phyloP scores from a whole-genome alignment of 2,888 invertebrate genomes.

The Xanthorhoe spadicearia region DNA sequence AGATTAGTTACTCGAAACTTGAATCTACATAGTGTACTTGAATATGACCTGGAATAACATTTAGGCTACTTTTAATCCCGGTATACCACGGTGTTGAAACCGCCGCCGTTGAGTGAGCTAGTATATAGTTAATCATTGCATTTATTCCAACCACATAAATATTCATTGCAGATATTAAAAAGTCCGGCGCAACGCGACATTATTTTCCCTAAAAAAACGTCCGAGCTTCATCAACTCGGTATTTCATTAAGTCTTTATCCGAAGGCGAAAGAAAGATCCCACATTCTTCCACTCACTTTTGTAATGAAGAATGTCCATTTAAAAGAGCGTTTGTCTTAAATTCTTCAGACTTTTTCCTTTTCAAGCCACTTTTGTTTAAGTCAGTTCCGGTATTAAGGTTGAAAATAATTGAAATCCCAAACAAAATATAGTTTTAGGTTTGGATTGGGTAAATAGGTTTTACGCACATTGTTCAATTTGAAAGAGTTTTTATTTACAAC shows the following conservation, averaged over 20 bases:
- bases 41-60: too few relatives aligned
- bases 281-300: conserved; percentile 77
- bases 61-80: too few relatives aligned
- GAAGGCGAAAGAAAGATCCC: conserved; percentile 73
- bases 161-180: conserved; percentile 44
- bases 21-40: too few relatives aligned
- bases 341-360: conserved; percentile 55
- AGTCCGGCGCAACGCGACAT: conserved; percentile 33
- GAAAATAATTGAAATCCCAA: background rate
- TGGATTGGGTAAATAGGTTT: background rate
- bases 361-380: conserved; percentile 9
- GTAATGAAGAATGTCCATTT: conserved; percentile 82
- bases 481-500: too few relatives aligned
- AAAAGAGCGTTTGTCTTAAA: conserved; percentile 67
- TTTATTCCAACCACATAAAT: conserved; percentile 27
- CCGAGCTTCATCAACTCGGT: conserved; percentile 77
- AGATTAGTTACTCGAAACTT: too few relatives aligned
- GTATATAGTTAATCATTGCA: background rate
- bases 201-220: conserved; percentile 60
- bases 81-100: too few relatives aligned
- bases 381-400: background rate
- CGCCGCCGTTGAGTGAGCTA: too few relatives aligned
- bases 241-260: conserved; percentile 74
- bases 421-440: background rate
- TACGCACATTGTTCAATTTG: too few relatives aligned